Percentiles rank a stretch among this genome's conserved stretches.
These are phyloP conservation scores for Goniozus legneri DNA, from an alignment of 1,140 invertebrate genomes.

Conservation along the genomic window DNA sequence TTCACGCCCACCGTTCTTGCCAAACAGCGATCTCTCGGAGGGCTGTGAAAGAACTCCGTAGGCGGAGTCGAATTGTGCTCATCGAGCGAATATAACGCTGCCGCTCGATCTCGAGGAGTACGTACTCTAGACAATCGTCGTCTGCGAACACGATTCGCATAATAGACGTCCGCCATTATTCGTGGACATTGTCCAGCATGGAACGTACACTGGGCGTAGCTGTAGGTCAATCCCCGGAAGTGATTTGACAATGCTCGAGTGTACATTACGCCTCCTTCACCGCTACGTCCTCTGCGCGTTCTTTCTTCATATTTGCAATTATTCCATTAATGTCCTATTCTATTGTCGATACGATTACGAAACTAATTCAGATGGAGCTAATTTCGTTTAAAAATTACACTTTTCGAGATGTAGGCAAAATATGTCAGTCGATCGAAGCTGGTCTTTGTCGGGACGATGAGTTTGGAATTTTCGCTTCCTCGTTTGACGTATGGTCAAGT, in stretches of 20 bases:
- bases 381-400: no score
- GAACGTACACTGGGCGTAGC: conserved; percentile 31
- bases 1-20: no score
- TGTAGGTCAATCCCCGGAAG: conserved; percentile 45
- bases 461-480: no score
- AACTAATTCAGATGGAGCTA: no score
- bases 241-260: conserved; percentile 47
- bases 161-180: conserved; percentile 39
- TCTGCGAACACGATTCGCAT: conserved; percentile 15
- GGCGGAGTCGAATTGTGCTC: conserved; percentile 14
- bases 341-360: no score
- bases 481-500: conserved; percentile 6
- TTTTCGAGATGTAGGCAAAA: no score
- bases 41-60: no score
- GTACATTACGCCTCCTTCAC: conserved; percentile 30
- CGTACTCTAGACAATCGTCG: conserved; percentile 21
- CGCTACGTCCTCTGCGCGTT: not conserved
- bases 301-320: no score
- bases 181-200: conserved; percentile 35
- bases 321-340: no score
- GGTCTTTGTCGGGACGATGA: no score
- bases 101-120: conserved; percentile 10
- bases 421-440: no score
- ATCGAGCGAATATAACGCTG: conserved; percentile 29
- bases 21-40: no score